Conservation (phyloP, 2,113 vertebrate species). For the Zosterops borbonicus region DNA sequence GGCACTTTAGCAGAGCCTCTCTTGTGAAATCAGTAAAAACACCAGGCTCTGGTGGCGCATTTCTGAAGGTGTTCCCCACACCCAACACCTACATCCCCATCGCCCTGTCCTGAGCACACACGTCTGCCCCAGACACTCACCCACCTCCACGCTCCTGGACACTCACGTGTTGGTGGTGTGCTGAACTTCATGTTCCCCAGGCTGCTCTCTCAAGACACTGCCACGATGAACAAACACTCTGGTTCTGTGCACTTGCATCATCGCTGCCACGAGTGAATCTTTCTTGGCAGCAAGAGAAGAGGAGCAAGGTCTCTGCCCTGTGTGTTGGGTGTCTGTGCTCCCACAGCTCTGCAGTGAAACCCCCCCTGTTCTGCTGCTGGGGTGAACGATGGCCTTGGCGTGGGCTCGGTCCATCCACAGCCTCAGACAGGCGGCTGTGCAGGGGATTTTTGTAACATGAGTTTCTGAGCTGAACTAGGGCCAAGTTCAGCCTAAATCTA, state of each 20-base stretch:
- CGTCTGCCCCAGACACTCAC: neutral
- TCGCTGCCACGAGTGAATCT: neutral
- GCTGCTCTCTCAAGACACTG: neutral
- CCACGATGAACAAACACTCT: fast-evolving
- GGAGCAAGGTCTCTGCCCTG: neutral
- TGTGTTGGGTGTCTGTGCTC: neutral
- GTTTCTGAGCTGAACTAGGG: slow-evolving; percentile 9
- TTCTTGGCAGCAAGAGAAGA: neutral
- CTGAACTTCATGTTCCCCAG: neutral
- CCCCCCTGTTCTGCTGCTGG: neutral
- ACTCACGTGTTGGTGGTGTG: neutral
- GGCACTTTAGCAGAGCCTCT: slow-evolving; percentile 25
- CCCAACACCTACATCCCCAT: slow-evolving; percentile 15
- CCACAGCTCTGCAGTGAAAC: neutral
- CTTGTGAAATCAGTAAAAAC: slow-evolving; percentile 42
- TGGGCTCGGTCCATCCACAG: neutral
- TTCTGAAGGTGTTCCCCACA: slow-evolving; percentile 6
- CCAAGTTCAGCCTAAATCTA: neutral
- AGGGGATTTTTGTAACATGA: neutral
- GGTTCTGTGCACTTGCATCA: neutral
- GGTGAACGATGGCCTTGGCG: fast-evolving
- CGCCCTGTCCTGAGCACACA: neutral
- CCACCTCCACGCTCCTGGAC: neutral
- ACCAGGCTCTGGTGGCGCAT: neutral
- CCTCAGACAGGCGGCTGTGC: neutral